Evolutionary conservation across 1,140 invertebrate species (phyloP).

Genomic region (Thrips palmi): DNA sequence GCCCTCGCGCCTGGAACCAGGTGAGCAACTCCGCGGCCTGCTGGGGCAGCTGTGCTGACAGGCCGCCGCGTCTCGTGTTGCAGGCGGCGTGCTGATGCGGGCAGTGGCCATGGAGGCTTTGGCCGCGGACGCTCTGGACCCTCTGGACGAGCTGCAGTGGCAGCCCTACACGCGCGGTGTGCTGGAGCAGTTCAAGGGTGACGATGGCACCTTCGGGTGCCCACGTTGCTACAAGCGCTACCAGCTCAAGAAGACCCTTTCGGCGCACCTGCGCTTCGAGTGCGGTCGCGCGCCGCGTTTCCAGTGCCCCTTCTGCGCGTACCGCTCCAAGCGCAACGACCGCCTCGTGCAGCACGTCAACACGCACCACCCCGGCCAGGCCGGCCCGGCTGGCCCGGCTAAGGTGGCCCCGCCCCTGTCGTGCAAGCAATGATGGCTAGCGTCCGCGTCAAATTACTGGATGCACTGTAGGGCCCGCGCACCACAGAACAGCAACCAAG

Average conservation of each 20-base stretch:
- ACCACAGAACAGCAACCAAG: no score
- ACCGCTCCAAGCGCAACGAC: slow-evolving; percentile 6
- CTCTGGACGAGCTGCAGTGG: not conserved
- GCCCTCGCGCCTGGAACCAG: no score
- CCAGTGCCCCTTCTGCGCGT: slow-evolving; percentile 16
- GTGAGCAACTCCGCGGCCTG: no score
- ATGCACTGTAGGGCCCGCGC: no score
- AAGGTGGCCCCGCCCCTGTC: no score
- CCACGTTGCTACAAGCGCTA: slow-evolving; percentile 18
- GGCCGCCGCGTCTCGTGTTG: no score
- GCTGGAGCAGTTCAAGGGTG: not conserved
- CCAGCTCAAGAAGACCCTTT: slow-evolving; percentile 16
- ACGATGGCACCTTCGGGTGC: slow-evolving; percentile 14
- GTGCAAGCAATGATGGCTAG: no score
- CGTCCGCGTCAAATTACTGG: no score
- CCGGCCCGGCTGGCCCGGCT: slow-evolving; percentile 3
- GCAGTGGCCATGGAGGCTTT: no score
- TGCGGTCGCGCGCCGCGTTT: slow-evolving; percentile 21
- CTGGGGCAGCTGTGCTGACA: no score
- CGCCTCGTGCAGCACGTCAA: slow-evolving; percentile 5
- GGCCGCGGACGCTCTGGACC: not conserved
- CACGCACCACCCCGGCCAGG: slow-evolving; percentile 6
- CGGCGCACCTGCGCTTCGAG: slow-evolving; percentile 23
- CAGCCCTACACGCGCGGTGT: not conserved
- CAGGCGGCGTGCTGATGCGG: no score